Percentiles rank a stretch among this genome's conserved stretches.
phyloP scores from a whole-genome alignment of 2,113 vertebrate species.

The Taurulus bubalis region DNA sequence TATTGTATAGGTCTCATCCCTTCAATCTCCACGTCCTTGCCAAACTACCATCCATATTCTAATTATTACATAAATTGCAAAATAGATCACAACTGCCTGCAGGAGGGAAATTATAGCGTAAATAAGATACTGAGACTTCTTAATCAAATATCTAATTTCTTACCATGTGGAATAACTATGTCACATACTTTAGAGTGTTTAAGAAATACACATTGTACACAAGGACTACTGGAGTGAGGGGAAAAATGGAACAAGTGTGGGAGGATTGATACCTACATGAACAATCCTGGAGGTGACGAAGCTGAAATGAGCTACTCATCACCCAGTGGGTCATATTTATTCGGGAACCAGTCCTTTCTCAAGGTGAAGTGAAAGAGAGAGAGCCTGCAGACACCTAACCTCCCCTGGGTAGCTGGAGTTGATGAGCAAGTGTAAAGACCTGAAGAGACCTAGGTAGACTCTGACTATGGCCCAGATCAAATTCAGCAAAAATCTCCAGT shows the following conservation, averaged over 20 bases:
- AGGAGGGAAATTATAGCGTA: neutral
- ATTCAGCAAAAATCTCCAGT: neutral
- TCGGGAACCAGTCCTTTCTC: neutral
- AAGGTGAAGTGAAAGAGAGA: neutral
- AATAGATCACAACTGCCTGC: neutral
- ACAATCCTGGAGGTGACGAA: conserved; percentile 15
- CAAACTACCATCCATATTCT: neutral
- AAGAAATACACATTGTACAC: neutral
- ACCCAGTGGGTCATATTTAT: neutral
- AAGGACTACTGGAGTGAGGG: neutral
- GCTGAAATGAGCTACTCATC: conserved; percentile 18
- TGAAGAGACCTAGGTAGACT: neutral
- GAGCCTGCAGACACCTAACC: neutral
- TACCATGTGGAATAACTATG: neutral
- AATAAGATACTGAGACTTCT: neutral
- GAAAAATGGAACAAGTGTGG: conserved; percentile 3
- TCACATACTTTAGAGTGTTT: neutral
- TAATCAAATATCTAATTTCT: neutral
- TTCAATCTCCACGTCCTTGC: neutral
- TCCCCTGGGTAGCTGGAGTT: neutral
- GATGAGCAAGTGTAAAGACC: conserved; percentile 1
- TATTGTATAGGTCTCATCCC: neutral
- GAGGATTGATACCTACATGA: neutral
- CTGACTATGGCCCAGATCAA: neutral
- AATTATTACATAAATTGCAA: neutral